Evolutionary conservation across 2,888 invertebrate genomes (phyloP).

Genomic region (Ophraella communa): DNA sequence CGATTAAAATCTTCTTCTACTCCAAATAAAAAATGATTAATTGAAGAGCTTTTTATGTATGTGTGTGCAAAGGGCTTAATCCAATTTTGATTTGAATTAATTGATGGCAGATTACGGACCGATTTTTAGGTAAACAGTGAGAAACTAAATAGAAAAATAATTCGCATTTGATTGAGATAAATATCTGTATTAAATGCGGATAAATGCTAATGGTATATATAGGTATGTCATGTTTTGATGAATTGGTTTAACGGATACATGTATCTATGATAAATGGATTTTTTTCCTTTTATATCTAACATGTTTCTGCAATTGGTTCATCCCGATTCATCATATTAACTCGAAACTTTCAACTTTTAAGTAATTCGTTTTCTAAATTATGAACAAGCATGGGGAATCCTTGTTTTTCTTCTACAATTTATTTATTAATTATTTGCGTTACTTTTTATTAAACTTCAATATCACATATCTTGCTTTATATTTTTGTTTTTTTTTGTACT

Average conservation of each 20-base stretch:
- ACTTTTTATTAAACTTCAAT: no score
- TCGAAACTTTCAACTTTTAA: no score
- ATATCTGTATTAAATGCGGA: constrained; percentile 10
- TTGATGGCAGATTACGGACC: constrained; percentile 8
- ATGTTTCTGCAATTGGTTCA: background rate
- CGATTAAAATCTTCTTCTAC: constrained; percentile 34
- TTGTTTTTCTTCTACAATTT: no score
- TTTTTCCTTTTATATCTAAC: background rate
- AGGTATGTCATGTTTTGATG: background rate
- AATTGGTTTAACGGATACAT: background rate
- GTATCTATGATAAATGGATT: background rate
- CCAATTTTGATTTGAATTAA: constrained; percentile 20
- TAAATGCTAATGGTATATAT: background rate
- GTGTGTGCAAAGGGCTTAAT: constrained; percentile 8
- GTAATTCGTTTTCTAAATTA: no score
- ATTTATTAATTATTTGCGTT: no score
- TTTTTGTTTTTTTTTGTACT: no score
- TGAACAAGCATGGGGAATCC: no score
- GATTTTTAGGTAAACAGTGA: constrained; percentile 15
- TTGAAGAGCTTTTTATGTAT: background rate
- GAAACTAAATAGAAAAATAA: constrained; percentile 5
- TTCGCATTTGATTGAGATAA: constrained; percentile 11
- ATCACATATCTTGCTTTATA: no score
- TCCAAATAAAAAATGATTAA: constrained; percentile 25
- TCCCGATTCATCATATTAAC: no score